Conservation (phyloP, 2,113 vertebrate species). For the Ptilonorhynchus violaceus region DNA sequence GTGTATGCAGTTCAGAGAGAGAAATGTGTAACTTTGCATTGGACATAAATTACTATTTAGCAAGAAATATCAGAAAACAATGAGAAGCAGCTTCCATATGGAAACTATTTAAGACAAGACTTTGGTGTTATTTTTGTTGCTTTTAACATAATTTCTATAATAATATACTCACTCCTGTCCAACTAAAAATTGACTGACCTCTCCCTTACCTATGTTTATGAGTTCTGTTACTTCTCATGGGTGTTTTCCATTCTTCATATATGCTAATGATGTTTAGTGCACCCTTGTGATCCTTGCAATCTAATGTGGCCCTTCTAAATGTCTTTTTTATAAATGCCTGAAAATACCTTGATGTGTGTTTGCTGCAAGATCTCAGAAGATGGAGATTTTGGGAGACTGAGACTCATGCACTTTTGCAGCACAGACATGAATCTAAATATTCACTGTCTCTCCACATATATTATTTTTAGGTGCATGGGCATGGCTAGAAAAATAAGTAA, state of each 20-base stretch:
- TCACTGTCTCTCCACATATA: not conserved
- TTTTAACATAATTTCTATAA: not conserved
- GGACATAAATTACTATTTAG: not conserved
- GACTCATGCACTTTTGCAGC: not conserved
- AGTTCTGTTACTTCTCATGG: not conserved
- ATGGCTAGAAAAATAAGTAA: not conserved
- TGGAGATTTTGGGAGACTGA: not conserved
- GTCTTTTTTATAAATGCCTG: not conserved
- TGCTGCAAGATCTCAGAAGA: not conserved
- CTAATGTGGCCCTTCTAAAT: not conserved
- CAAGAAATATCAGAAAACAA: not conserved
- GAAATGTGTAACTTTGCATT: not conserved
- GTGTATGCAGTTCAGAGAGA: not conserved
- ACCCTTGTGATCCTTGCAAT: not conserved
- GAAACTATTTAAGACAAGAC: not conserved
- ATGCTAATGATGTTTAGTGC: not conserved
- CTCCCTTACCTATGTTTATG: not conserved
- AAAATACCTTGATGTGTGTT: not conserved
- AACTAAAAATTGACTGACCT: not conserved
- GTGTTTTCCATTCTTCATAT: not conserved
- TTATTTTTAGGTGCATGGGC: not conserved
- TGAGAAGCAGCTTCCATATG: accelerated
- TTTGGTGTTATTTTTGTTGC: not conserved
- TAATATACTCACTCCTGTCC: not conserved
- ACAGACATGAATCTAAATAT: not conserved